Percentiles rank a stretch among this genome's conserved stretches.
These are phyloP conservation scores for Tylochromis polylepis DNA, from an alignment of 2,113 vertebrate species.

Conservation along the genomic window DNA sequence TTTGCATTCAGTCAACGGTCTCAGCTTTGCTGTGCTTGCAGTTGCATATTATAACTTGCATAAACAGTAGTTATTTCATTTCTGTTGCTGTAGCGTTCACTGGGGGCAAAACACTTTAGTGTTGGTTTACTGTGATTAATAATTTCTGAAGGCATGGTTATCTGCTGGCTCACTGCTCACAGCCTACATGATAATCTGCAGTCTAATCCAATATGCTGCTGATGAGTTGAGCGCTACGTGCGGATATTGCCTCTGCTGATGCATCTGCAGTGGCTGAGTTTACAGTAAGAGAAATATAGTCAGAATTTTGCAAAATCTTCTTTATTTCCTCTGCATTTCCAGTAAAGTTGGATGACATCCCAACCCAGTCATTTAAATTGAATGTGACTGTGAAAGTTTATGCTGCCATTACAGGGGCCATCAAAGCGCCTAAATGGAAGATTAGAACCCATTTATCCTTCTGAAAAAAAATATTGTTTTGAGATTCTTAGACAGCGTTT, in stretches of 20 bases:
- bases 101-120: neutral
- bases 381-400: constrained; percentile 37
- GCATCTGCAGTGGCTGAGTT: constrained; percentile 31
- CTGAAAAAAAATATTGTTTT: constrained; percentile 38
- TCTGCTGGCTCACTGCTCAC: constrained; percentile 6
- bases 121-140: constrained; percentile 47
- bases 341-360: neutral
- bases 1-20: neutral
- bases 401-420: constrained; percentile 25
- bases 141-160: constrained; percentile 33
- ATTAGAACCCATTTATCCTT: constrained; percentile 40
- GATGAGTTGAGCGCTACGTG: constrained; percentile 12
- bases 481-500: constrained; percentile 26
- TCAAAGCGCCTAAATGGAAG: constrained; percentile 28
- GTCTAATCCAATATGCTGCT: constrained; percentile 40
- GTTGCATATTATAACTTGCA: neutral
- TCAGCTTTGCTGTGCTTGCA: constrained; percentile 4
- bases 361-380: constrained; percentile 13
- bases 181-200: constrained; percentile 39
- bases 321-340: constrained; percentile 9
- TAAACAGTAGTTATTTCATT: neutral
- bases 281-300: constrained; percentile 18
- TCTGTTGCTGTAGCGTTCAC: neutral
- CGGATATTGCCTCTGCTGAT: constrained; percentile 20
- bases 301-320: neutral